A percentile compares a stretch with the other conserved stretches of the same genome.
These are phyloP conservation scores for Thunnus thynnus DNA, from an alignment of 2,113 vertebrate genomes.

Conservation along the genomic window DNA sequence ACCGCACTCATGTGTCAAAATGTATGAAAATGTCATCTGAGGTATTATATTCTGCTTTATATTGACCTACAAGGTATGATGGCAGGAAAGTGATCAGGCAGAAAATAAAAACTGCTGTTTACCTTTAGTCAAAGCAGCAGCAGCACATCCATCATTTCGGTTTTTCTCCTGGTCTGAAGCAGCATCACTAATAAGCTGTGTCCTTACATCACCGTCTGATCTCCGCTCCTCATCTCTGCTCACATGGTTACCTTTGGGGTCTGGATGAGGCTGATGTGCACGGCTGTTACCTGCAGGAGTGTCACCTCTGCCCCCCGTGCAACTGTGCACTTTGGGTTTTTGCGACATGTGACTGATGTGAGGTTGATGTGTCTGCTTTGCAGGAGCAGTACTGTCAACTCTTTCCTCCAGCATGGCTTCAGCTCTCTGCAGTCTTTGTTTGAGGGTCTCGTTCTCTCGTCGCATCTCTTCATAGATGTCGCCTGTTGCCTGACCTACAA, in stretches of 20 bases:
- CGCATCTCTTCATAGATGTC: conserved; percentile 72
- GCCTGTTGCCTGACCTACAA: conserved; percentile 67
- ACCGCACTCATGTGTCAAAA: too few species aligned
- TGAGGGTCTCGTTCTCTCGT: conserved; percentile 78
- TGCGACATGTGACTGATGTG: too few species aligned
- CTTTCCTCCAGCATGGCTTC: conserved; percentile 60
- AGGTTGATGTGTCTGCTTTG: background rate
- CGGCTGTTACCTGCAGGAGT: background rate
- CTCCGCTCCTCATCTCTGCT: background rate
- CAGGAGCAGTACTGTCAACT: background rate
- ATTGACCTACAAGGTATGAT: background rate
- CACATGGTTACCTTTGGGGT: background rate
- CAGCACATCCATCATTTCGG: background rate
- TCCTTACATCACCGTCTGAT: background rate
- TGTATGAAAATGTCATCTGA: background rate
- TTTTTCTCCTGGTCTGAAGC: conserved; percentile 11
- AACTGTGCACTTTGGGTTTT: background rate
- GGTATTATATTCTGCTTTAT: background rate
- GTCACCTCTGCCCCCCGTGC: conserved; percentile 3
- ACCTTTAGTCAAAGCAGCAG: conserved; percentile 19
- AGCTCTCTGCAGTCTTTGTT: conserved; percentile 67
- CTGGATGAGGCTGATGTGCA: background rate
- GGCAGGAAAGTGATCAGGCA: background rate
- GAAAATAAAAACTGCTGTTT: background rate
- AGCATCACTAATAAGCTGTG: background rate